Percentiles rank a stretch among this genome's conserved stretches.
These are phyloP conservation scores for Aurelia aurita DNA, from an alignment of 30 jellyfish, hydroid and myxozoan genomes.

Conservation along the genomic window DNA sequence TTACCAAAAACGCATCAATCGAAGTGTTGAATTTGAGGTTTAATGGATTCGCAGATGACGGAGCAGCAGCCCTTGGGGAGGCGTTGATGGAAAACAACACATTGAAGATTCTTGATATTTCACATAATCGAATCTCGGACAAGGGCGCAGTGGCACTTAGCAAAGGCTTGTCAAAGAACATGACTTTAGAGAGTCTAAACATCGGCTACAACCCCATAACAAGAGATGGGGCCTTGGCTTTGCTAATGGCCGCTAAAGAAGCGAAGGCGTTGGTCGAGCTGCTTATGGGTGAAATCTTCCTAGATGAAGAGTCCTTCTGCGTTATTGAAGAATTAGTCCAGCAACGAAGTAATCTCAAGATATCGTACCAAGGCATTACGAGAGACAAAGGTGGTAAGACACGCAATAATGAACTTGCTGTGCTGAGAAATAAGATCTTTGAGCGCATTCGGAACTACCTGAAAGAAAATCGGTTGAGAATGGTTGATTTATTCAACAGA, in stretches of 20 bases:
- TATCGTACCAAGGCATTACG: conserved; percentile 44
- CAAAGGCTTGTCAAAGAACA: conserved; percentile 65
- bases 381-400: conserved; percentile 27
- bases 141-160: conserved; percentile 75
- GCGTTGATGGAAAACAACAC: conserved; percentile 64
- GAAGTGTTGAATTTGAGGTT: conserved; percentile 56
- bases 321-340: conserved; percentile 23
- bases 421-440: conserved; percentile 64
- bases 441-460: conserved; percentile 65
- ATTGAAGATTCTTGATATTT: conserved; percentile 55
- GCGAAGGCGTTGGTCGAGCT: conserved; percentile 63
- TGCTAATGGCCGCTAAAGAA: conserved; percentile 52
- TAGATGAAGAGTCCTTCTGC: conserved; percentile 54
- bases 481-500: conserved; percentile 78
- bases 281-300: conserved; percentile 62
- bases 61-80: conserved; percentile 75
- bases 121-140: conserved; percentile 80
- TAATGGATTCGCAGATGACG: conserved; percentile 83
- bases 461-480: conserved; percentile 68
- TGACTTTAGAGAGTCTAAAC: conserved; percentile 51
- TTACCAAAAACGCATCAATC: conserved; percentile 58
- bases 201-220: conserved; percentile 85
- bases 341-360: conserved; percentile 24
- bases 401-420: conserved; percentile 27
- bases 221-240: conserved; percentile 59